Evolutionary conservation across 2,888 invertebrate species (phyloP).

Genomic region (Polydrusus cervinus): DNA sequence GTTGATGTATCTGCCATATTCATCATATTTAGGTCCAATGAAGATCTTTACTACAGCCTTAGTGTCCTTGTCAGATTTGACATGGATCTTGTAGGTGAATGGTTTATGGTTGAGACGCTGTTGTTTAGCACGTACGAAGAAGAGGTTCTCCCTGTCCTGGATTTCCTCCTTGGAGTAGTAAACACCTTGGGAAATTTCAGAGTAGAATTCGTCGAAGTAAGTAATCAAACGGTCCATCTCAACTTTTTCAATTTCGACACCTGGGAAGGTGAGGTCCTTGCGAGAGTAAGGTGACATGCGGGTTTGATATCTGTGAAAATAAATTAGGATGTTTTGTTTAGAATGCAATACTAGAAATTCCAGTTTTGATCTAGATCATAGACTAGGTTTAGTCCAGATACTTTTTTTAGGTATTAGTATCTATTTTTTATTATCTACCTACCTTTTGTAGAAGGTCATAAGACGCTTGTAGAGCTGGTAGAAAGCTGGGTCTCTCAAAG

Average conservation of each 20-base stretch:
- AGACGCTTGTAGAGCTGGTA: constrained; percentile 80
- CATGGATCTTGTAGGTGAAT: constrained; percentile 76
- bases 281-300: constrained; percentile 73
- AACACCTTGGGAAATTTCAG: constrained; percentile 76
- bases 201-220: constrained; percentile 79
- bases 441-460: constrained; percentile 58
- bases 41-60: constrained; percentile 78
- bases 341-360: neutral
- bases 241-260: constrained; percentile 77
- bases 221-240: constrained; percentile 79
- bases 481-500: constrained; percentile 81
- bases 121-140: constrained; percentile 72
- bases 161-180: constrained; percentile 71
- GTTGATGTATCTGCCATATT: constrained; percentile 72
- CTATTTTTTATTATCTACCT: neutral
- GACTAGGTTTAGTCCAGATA: too few species aligned
- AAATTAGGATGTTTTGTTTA: neutral
- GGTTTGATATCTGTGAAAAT: constrained; percentile 40
- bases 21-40: constrained; percentile 81
- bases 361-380: too few species aligned
- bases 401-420: too few species aligned
- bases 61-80: constrained; percentile 75
- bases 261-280: constrained; percentile 75
- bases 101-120: constrained; percentile 81
- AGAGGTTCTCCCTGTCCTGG: constrained; percentile 57